Conservation (phyloP, 2,797 vertebrate species). For the Gymnodraco acuticeps region DNA sequence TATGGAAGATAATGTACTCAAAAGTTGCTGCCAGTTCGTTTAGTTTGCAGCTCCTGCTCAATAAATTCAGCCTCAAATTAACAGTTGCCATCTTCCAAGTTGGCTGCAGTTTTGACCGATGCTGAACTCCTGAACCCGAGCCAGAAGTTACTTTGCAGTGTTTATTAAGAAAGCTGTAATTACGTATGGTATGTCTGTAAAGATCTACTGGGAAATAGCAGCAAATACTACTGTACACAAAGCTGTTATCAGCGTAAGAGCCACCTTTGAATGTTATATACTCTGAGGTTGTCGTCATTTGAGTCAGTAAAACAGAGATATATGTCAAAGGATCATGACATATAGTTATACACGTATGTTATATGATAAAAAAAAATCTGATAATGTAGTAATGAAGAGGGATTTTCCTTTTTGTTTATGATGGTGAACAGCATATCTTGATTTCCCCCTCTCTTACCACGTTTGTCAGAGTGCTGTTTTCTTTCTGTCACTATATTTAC, state of each 20-base stretch:
- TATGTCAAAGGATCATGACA: slow-evolving; percentile 33
- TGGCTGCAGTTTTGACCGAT: slow-evolving; percentile 28
- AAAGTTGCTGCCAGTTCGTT: slow-evolving; percentile 52
- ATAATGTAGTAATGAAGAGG: slow-evolving; percentile 3
- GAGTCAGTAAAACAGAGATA: slow-evolving; percentile 40
- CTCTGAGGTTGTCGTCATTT: slow-evolving; percentile 12
- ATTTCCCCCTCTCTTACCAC: background rate
- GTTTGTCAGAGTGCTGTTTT: background rate
- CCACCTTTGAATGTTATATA: slow-evolving; percentile 38
- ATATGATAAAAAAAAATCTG: slow-evolving; percentile 5
- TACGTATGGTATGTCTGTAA: background rate
- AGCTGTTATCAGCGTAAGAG: slow-evolving; percentile 15
- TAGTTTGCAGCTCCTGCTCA: slow-evolving; percentile 58
- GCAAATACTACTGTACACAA: background rate
- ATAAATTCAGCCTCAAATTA: slow-evolving; percentile 65
- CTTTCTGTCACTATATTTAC: background rate
- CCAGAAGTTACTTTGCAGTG: slow-evolving; percentile 23
- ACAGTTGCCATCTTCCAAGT: slow-evolving; percentile 44
- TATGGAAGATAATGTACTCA: slow-evolving; percentile 49
- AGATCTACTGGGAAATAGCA: background rate
- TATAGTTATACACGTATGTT: slow-evolving; percentile 9
- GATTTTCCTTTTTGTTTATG: slow-evolving; percentile 5
- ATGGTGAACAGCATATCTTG: background rate
- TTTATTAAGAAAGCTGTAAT: slow-evolving; percentile 9
- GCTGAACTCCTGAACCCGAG: slow-evolving; percentile 28